phyloP scores from a whole-genome alignment of 2,888 invertebrate species.

The Spilosoma lubricipeda region DNA sequence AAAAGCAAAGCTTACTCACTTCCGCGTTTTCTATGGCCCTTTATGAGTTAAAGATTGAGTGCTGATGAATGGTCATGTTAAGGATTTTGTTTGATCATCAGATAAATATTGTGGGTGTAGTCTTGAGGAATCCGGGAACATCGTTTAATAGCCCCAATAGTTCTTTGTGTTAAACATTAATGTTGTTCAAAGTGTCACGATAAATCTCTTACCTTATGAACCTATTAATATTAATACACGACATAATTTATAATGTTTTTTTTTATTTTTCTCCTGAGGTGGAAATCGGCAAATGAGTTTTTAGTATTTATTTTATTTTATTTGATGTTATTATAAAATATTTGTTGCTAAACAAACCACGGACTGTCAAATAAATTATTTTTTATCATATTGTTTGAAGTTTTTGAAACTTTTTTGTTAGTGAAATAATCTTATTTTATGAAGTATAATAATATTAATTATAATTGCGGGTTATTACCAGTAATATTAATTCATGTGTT shows the following conservation, averaged over 20 bases:
- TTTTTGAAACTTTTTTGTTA: constrained; percentile 23
- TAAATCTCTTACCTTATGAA: constrained; percentile 41
- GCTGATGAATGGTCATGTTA: constrained; percentile 75
- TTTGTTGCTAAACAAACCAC: constrained; percentile 30
- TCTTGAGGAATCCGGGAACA: constrained; percentile 69
- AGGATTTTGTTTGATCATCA: constrained; percentile 77
- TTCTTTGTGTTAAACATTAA: constrained; percentile 57
- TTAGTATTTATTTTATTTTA: constrained; percentile 33
- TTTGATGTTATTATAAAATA: constrained; percentile 31
- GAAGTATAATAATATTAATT: constrained; percentile 36
- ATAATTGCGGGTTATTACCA: background rate
- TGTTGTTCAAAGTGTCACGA: constrained; percentile 31
- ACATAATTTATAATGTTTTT: constrained; percentile 26
- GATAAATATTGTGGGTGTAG: constrained; percentile 75
- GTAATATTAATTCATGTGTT: too few relatives aligned
- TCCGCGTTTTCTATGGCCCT: constrained; percentile 76
- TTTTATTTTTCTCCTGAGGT: constrained; percentile 41
- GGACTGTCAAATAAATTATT: constrained; percentile 30
- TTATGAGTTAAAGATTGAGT: constrained; percentile 69
- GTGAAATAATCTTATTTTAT: constrained; percentile 35
- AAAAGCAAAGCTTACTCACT: constrained; percentile 41
- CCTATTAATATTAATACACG: constrained; percentile 40
- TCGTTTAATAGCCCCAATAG: constrained; percentile 62
- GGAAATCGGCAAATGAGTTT: constrained; percentile 49
- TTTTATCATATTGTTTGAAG: constrained; percentile 23